A percentile compares a stretch with the other conserved stretches of the same genome.
Evolutionary conservation across 2,888 invertebrate species (phyloP).

Genomic region (Nemotelus nigrinus): DNA sequence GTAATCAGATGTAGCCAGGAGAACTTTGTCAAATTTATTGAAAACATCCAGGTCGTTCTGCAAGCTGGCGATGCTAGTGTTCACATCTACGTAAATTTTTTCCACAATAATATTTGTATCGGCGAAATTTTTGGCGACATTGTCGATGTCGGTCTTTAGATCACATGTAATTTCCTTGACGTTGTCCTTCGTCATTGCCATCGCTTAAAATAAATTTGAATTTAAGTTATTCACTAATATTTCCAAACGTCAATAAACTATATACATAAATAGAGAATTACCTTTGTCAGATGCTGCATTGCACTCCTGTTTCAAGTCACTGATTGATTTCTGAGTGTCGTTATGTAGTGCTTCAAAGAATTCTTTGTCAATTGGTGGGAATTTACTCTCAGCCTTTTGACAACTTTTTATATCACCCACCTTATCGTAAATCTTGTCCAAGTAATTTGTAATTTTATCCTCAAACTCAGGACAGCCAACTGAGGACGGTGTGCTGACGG

Average conservation of each 20-base stretch:
- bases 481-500: conserved; percentile 52
- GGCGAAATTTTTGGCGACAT: conserved; percentile 70
- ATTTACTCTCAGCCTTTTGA: conserved; percentile 56
- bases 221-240: conserved; percentile 25
- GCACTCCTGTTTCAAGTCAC: conserved; percentile 67
- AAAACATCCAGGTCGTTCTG: conserved; percentile 68
- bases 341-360: conserved; percentile 70
- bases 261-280: conserved; percentile 54
- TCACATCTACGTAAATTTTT: conserved; percentile 68
- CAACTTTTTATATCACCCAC: conserved; percentile 56
- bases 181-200: conserved; percentile 66
- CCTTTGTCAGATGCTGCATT: conserved; percentile 65
- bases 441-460: conserved; percentile 64
- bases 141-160: conserved; percentile 66
- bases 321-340: conserved; percentile 70
- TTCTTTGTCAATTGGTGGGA: conserved; percentile 64
- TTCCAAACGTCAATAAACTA: not conserved
- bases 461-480: conserved; percentile 64
- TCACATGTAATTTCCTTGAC: conserved; percentile 69
- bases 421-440: conserved; percentile 65
- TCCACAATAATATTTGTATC: conserved; percentile 69
- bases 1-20: conserved; percentile 85
- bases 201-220: conserved; percentile 57
- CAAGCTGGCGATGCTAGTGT: conserved; percentile 68
- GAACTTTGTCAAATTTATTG: conserved; percentile 78